Evolutionary conservation across 2,113 vertebrate species (phyloP), one percentile per base, ranked within the genome.

Genomic region (Andinoacara biseriatus): DNA sequence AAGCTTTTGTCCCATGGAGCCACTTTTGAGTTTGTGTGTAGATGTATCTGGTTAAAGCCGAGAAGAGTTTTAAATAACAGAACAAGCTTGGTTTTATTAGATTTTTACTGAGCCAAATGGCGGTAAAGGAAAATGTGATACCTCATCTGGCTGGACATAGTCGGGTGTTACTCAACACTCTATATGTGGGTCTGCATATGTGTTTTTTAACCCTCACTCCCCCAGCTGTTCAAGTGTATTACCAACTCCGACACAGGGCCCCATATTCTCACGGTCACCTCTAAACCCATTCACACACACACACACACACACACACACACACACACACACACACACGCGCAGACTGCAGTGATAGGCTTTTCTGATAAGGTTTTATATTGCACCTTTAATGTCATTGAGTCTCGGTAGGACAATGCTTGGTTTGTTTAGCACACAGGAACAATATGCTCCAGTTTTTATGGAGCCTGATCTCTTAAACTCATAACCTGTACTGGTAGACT

Each of bases 171-270:
- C 74, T 82, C 90, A 76, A 90, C 85, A 10, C 85, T 87, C n/a
- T 72, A 7, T 79, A 52, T 78, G 75, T 86, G 82, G 79, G 76
- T 82, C 77, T 31, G 65, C 78, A 31, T 81, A 65, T 81, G 61
- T 46, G 54, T 80, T 29, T 7, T 43, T 54, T 78, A 82, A 67
- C 78, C 69, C 82, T 46, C 24, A 5, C 7, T 46, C 15, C 10
- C 24, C 78, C 91, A 94, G 89, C 91, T 92, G 92, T 90, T 92
- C 82, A 76, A n/a, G 65, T 83, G 84, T 82, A 93, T 91, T 91
- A 93, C 62, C 87, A 87, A 91, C 80, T 92, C 69, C 69, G 79
- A 54, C 76, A 61, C 56, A 20, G 85, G 78, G 84, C 87, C 90
- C 87, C 90, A 88, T 46, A 80, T 90, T 93, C 86, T 88, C 90